Evolutionary conservation across 2,797 vertebrate species (phyloP).

Genomic region (Erethizon dorsatum): DNA sequence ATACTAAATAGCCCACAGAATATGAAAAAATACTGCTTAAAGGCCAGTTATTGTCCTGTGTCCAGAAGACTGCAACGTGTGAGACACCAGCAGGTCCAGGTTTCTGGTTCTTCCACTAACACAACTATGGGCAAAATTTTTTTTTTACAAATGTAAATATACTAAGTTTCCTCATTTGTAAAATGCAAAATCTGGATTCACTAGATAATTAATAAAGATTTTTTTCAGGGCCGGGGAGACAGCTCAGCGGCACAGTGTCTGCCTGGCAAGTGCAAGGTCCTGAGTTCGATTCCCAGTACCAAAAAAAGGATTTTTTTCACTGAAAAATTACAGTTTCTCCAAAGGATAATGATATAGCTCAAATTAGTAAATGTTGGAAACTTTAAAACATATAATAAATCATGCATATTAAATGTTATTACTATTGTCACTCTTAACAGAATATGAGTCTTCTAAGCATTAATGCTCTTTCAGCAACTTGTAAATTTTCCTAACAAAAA

Average conservation of each 20-base stretch:
- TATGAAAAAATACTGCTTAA: neutral
- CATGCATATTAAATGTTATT: slow-evolving; percentile 10
- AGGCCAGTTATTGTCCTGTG: neutral
- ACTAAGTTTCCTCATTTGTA: slow-evolving; percentile 6
- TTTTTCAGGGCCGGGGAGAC: neutral
- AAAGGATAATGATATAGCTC: neutral
- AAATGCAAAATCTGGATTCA: slow-evolving; percentile 24
- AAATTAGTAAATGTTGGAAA: slow-evolving; percentile 7
- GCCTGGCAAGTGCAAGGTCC: too few relatives aligned
- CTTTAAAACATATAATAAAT: slow-evolving; percentile 1
- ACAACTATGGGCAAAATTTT: neutral
- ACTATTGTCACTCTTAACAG: slow-evolving; percentile 36
- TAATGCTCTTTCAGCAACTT: slow-evolving; percentile 18
- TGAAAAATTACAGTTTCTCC: slow-evolving; percentile 30
- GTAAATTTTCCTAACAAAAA: slow-evolving; percentile 59
- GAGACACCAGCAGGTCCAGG: neutral
- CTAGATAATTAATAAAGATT: neutral
- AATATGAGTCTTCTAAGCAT: slow-evolving; percentile 54
- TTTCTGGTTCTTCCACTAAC: neutral
- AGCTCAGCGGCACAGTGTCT: too few relatives aligned
- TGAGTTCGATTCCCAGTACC: too few relatives aligned
- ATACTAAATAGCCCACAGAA: neutral
- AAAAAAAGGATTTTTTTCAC: slow-evolving; percentile 25
- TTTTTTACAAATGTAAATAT: neutral
- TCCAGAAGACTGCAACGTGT: neutral